Conservation (phyloP, 2,888 invertebrate species). For the Dryococelus australis region DNA sequence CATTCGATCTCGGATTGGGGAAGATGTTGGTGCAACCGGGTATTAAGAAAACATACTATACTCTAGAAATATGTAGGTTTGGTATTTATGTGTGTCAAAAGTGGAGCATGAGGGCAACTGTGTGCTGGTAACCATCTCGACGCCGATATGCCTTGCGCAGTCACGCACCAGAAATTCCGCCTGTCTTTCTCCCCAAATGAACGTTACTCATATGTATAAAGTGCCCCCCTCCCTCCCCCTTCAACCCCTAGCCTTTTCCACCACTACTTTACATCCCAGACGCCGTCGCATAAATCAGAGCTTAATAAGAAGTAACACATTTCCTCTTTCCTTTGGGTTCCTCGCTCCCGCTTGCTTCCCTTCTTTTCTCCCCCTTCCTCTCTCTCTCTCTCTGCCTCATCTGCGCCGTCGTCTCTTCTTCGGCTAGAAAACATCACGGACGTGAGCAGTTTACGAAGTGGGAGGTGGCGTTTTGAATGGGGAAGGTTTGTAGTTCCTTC, state of each 20-base stretch:
- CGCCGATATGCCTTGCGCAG: neutral
- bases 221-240: neutral
- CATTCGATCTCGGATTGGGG: no score
- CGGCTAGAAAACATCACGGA: slow-evolving; percentile 16
- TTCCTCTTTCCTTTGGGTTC: slow-evolving; percentile 26
- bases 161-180: neutral
- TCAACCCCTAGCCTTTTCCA: neutral
- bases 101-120: no score
- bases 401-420: neutral
- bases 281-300: slow-evolving; percentile 42
- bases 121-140: neutral
- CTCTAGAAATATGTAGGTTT: no score
- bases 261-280: slow-evolving; percentile 36
- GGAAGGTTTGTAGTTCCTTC: neutral
- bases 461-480: slow-evolving; percentile 23
- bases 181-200: slow-evolving; percentile 8
- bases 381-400: no score
- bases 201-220: slow-evolving; percentile 25
- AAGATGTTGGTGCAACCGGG: no score
- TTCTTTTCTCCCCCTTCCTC: neutral
- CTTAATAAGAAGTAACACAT: slow-evolving; percentile 45
- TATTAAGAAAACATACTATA: no score
- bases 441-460: slow-evolving; percentile 26
- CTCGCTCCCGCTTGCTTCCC: slow-evolving; percentile 18
- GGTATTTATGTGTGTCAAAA: no score